Conservation (phyloP, 2,888 invertebrate genomes). For the Auanema freiburgensis region DNA sequence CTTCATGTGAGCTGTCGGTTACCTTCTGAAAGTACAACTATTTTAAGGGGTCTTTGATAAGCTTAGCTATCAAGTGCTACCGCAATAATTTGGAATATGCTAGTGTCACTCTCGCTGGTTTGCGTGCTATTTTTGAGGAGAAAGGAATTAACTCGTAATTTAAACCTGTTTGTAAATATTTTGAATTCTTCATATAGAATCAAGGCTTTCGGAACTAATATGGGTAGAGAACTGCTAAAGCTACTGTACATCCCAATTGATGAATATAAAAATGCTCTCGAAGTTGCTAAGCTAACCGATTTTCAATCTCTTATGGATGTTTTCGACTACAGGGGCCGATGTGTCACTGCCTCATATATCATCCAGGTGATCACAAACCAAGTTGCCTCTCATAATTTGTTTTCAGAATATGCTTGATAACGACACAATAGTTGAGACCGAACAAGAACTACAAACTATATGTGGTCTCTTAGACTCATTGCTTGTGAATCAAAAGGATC, state of each 20-base stretch:
- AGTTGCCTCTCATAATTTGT: background rate
- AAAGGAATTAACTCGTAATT: slow-evolving; percentile 74
- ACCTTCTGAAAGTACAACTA: background rate
- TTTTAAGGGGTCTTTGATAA: slow-evolving; percentile 74
- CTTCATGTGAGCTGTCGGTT: slow-evolving; percentile 78
- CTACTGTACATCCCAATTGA: slow-evolving; percentile 91
- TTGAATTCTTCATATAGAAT: slow-evolving; percentile 68
- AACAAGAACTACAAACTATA: slow-evolving; percentile 74
- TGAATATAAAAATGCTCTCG: slow-evolving; percentile 87
- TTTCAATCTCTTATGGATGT: slow-evolving; percentile 83
- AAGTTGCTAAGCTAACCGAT: slow-evolving; percentile 82
- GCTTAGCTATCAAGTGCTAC: slow-evolving; percentile 93
- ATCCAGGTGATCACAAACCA: slow-evolving; percentile 67
- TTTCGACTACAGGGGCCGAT: slow-evolving; percentile 81
- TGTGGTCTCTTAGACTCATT: slow-evolving; percentile 81
- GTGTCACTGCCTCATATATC: slow-evolving; percentile 84
- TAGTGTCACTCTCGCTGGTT: slow-evolving; percentile 88
- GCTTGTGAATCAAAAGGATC: slow-evolving; percentile 77
- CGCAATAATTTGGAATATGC: slow-evolving; percentile 91
- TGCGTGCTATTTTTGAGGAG: slow-evolving; percentile 85
- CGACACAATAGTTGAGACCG: slow-evolving; percentile 82
- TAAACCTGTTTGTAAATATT: background rate
- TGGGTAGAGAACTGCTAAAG: slow-evolving; percentile 89
- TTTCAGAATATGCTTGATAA: slow-evolving; percentile 71
- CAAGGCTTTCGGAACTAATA: slow-evolving; percentile 76